These are phyloP conservation scores for Chiloscyllium punctatum DNA, from an alignment of 2,797 vertebrate species.

Conservation along the genomic window DNA sequence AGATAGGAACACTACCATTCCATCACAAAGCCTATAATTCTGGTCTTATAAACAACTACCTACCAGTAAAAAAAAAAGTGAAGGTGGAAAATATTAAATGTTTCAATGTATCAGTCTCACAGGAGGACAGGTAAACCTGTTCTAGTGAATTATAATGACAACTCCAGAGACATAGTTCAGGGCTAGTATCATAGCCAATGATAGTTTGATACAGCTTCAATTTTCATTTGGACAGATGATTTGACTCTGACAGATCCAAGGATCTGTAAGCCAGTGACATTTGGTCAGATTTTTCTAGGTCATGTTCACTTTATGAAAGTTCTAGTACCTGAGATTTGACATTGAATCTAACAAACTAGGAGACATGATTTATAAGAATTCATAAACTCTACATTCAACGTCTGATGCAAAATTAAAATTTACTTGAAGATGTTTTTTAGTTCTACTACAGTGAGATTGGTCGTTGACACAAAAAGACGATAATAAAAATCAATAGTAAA, in stretches of 20 bases:
- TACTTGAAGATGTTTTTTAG: neutral
- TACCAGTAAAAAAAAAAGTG: neutral
- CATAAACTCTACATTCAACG: neutral
- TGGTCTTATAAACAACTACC: too few species aligned
- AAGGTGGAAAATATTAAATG: slow-evolving; percentile 4
- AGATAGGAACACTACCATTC: too few species aligned
- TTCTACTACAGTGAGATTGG: neutral
- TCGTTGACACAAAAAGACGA: neutral
- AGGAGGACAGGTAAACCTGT: neutral
- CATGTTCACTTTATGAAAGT: neutral
- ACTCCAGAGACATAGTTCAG: too few species aligned
- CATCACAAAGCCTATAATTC: too few species aligned
- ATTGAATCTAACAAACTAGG: neutral
- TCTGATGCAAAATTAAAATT: neutral
- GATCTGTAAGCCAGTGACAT: neutral
- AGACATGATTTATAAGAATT: neutral
- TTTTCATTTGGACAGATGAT: neutral
- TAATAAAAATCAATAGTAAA: neutral
- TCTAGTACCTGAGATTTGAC: neutral
- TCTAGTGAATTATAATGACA: neutral
- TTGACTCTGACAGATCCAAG: neutral
- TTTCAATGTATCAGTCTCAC: neutral
- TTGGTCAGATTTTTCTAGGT: neutral
- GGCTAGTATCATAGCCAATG: neutral
- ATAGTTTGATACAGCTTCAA: neutral